A percentile compares a stretch with the other conserved stretches of the same genome.
These are phyloP conservation scores for Prunella strophiata DNA, from an alignment of 2,797 vertebrate species.

Conservation along the genomic window DNA sequence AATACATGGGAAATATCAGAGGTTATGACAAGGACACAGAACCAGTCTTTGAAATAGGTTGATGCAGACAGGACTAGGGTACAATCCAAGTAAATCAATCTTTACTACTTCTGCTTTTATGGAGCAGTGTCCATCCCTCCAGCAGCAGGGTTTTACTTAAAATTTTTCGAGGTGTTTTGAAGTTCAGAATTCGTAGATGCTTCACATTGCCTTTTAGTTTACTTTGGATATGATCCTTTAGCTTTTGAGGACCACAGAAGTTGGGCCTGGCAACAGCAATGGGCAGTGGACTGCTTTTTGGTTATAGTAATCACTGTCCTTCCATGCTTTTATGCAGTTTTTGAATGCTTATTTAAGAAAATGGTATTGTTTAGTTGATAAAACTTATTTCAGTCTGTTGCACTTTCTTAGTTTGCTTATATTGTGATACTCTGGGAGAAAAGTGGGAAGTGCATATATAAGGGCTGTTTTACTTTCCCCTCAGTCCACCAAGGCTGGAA, in stretches of 20 bases:
- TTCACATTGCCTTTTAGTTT: neutral
- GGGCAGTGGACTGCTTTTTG: neutral
- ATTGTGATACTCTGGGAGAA: neutral
- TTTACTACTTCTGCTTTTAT: neutral
- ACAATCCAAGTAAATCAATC: neutral
- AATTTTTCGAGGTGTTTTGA: neutral
- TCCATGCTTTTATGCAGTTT: neutral
- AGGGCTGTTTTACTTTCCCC: neutral
- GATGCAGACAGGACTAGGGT: neutral
- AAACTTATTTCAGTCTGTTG: neutral
- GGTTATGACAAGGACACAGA: neutral
- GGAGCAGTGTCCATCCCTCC: neutral
- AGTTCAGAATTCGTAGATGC: neutral
- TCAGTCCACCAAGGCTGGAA: neutral
- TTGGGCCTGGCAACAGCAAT: neutral
- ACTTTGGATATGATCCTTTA: neutral
- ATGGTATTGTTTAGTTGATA: neutral
- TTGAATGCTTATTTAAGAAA: neutral
- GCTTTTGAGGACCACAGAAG: neutral
- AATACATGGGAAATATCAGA: neutral
- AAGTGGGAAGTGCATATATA: neutral
- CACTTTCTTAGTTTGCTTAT: neutral
- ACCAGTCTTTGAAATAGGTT: neutral
- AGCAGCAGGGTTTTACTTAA: neutral
- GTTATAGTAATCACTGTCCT: neutral